A percentile compares a stretch with the other conserved stretches of the same genome.
Conservation (phyloP, 2,888 invertebrate genomes). For the Plemyria rubiginata region DNA sequence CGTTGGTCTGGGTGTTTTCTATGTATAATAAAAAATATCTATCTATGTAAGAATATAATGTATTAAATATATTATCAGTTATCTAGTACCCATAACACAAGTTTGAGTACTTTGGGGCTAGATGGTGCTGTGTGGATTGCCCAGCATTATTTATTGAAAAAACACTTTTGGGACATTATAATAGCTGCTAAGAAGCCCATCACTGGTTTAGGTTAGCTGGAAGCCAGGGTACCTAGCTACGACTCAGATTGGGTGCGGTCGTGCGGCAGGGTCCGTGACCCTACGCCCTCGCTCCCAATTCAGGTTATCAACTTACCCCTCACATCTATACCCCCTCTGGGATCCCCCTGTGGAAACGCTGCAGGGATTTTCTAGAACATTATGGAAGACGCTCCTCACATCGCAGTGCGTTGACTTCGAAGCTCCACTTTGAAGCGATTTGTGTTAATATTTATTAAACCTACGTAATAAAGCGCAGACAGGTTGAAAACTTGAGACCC, state of each 20-base stretch:
- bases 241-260: constrained; percentile 71
- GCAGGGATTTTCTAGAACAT: constrained; percentile 80
- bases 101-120: too few species aligned
- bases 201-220: constrained; percentile 35
- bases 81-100: too few species aligned
- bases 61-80: too few species aligned
- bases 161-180: neutral
- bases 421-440: constrained; percentile 42
- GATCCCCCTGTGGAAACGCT: constrained; percentile 59
- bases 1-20: too few species aligned
- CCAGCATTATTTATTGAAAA: too few species aligned
- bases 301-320: constrained; percentile 79
- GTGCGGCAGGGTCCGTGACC: constrained; percentile 78
- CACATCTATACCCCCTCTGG: constrained; percentile 54
- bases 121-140: too few species aligned
- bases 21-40: too few species aligned
- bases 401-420: constrained; percentile 76
- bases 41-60: too few species aligned
- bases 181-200: constrained; percentile 27
- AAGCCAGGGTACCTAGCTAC: constrained; percentile 50
- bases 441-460: constrained; percentile 35
- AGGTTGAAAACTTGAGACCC: constrained; percentile 11
- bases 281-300: constrained; percentile 78
- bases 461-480: constrained; percentile 9
- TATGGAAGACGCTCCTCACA: constrained; percentile 69